Base-by-base conservation (phyloP, 2,797 vertebrate species). In the Nyctibius grandis region DNA sequence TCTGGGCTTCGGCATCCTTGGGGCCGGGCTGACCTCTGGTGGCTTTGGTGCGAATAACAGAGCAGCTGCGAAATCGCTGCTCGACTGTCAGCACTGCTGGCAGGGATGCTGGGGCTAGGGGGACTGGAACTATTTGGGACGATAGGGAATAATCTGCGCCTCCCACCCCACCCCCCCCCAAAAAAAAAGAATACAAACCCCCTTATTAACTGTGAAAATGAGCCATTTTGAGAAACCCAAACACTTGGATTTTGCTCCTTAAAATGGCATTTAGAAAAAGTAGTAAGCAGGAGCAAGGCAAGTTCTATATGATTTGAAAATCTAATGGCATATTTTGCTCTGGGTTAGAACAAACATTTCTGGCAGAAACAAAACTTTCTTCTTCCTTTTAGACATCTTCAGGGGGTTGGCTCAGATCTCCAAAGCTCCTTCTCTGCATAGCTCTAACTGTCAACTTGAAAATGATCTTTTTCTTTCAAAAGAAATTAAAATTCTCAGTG, bases 11-110 rank as follows among this genome's bases (percentile, higher is more conserved):
- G 20, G 53, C 77, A 96, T 96, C 92, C 84, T 67, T 44, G 59
- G 82, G 76, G 87, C 42, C 21, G 44, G 72, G 34, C 19, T 90
- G 93, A 93, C 91, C 73, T 42, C 95, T 91, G 36, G 33, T 85
- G 96, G 94, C 61, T 48, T 53, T 42, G 9, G 16, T 5, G 50
- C 19, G 82, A 95, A 93, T 40, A 57, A 81, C 82, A 91, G 44
- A 50, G 74, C 22, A 6, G 29, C 18, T 4, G 18, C 22, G 6
- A 64, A 28, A 9, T 44, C 15, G 9, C 53, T 31, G 57, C 38
- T 54, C 31, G 14, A 21, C 42, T 23, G 2, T 29, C 44, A 44
- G 65, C 15, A 38, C 82, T 34, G 51, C 29, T 17, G 23, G n/a
- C 42, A 34, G 74, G 12, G 42, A 82, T 34, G 80, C 54, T 85